Conservation (phyloP, 2,113 vertebrate genomes). For the Sinocyclocheilus grahami region DNA sequence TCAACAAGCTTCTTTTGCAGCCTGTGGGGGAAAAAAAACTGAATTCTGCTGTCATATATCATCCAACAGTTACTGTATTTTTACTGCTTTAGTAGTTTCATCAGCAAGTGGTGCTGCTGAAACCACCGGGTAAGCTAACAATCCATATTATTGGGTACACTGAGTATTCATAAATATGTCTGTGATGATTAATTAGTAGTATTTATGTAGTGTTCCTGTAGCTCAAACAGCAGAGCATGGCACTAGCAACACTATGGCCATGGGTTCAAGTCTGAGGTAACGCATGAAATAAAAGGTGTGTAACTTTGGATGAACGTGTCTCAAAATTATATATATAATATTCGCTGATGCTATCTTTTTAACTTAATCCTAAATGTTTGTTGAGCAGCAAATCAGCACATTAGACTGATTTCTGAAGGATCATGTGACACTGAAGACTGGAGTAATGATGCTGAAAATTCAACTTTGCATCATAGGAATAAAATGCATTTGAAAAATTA, state of each 20-base stretch:
- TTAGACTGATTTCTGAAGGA: no score
- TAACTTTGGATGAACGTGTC: not conserved
- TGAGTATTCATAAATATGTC: no score
- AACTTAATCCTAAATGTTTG: no score
- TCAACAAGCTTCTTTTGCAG: constrained; percentile 89
- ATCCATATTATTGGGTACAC: not conserved
- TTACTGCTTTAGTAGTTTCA: not conserved
- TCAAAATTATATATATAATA: not conserved
- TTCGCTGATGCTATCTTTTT: not conserved
- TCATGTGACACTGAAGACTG: no score
- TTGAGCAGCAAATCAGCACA: no score
- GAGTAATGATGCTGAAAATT: no score
- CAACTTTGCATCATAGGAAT: no score
- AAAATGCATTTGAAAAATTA: no score
- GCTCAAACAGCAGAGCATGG: no score
- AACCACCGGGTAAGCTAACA: not conserved
- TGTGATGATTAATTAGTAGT: not conserved
- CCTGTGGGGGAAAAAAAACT: constrained; percentile 68
- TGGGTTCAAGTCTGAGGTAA: not conserved
- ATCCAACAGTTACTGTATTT: not conserved
- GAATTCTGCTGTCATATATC: not conserved
- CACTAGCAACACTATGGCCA: not conserved
- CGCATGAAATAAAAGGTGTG: not conserved
- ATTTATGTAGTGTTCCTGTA: not conserved
- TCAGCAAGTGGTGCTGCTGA: not conserved